A percentile compares a stretch with the other conserved stretches of the same genome.
These are phyloP conservation scores for Siphamia tubifer DNA, from an alignment of 2,113 vertebrate genomes.

Conservation along the genomic window DNA sequence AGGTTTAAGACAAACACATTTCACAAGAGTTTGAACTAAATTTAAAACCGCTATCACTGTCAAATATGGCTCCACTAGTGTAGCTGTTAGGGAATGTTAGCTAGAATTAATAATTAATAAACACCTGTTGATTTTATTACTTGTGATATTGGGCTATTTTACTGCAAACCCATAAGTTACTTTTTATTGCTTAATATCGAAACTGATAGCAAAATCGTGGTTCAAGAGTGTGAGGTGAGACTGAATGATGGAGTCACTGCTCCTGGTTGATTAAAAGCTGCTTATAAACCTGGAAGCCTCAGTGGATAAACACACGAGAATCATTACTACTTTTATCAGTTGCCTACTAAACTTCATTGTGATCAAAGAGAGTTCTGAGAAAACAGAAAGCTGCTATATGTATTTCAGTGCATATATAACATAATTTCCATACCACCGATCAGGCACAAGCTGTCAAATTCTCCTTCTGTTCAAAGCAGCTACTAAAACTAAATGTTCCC, in stretches of 20 bases:
- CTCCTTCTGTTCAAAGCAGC: neutral
- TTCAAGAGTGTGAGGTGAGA: neutral
- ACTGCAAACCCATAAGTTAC: too few relatives aligned
- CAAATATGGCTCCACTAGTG: too few relatives aligned
- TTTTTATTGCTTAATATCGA: too few relatives aligned
- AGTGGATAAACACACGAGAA: slow-evolving; percentile 14
- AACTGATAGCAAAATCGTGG: too few relatives aligned
- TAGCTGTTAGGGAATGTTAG: too few relatives aligned
- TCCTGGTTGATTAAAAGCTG: slow-evolving; percentile 37
- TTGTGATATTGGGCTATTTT: too few relatives aligned
- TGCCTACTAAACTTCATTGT: neutral
- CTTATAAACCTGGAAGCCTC: slow-evolving; percentile 15
- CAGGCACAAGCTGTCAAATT: neutral
- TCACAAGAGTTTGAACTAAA: too few relatives aligned
- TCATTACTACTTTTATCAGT: slow-evolving; percentile 19
- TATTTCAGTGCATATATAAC: neutral
- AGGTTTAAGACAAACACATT: too few relatives aligned
- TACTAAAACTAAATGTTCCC: neutral
- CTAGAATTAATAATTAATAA: too few relatives aligned
- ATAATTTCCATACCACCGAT: neutral
- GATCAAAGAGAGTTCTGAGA: slow-evolving; percentile 14
- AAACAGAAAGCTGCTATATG: neutral
- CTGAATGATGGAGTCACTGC: too few relatives aligned
- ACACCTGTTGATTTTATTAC: too few relatives aligned
- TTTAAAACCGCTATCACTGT: too few relatives aligned